Base-by-base conservation (phyloP, 2,797 vertebrate genomes). In the Thaleichthys pacificus region DNA sequence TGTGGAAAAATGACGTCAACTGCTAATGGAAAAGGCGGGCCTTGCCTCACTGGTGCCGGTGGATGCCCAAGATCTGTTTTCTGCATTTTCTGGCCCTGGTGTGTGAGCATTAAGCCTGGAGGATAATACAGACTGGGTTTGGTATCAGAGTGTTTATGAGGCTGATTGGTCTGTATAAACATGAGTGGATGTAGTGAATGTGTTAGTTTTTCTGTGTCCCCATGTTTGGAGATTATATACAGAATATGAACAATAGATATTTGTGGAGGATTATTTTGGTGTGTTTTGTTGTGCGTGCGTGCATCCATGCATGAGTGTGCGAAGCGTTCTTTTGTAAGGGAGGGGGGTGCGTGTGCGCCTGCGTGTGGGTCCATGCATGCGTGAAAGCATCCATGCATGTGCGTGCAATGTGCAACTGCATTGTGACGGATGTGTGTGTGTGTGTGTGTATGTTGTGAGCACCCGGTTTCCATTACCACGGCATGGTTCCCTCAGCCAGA, bases 391-490 rank as follows among this genome's bases (percentile, higher is more conserved):
- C n/a, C 24, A 56, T 66, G 63, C 21, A 32, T 73, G n/a, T 64
- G 30, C 21, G 6, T 69, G 22, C 51, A 56, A 56, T 56, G 51
- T 56, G 51, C 51, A 56, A 17, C 51, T 56, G 51, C 17, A n/a
- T 56, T n/a, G 51, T 56, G 51, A 56, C 15, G 51, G 51, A 56
- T 67, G 22, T 28, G 47, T 19, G 35, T 54, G 32, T 42, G 38
- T 66, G 61, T 79, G 72, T 30, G 19, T 19, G 19, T 61, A 22
- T 61, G 47, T 71, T 60, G 79, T 71, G 82, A 86, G 83, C 91
- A 93, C 87, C 88, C 87, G 89, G 88, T 92, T 91, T 91, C 88
- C 88, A 93, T 93, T 92, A 92, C 85, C 77, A 82, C 84, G 80
- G 84, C 79, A 67, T 77, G 86, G 86, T 83, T 90, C 87, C 81